Evolutionary conservation across 2,888 invertebrate genomes (phyloP).

Genomic region (Tricholauxania praeusta): DNA sequence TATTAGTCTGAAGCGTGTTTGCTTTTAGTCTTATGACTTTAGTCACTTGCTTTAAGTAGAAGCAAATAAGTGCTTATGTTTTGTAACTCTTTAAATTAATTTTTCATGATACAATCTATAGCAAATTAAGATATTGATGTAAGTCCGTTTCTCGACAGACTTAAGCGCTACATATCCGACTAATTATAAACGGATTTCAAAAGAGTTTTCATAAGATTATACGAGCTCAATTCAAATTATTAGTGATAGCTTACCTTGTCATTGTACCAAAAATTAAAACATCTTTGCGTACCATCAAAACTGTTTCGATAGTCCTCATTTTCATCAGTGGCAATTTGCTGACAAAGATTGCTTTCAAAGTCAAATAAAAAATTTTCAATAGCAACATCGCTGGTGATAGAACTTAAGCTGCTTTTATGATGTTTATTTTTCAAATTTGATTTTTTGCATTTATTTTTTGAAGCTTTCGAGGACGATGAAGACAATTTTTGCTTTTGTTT

Average conservation of each 20-base stretch:
- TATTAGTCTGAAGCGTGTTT: too few species aligned
- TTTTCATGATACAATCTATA: too few species aligned
- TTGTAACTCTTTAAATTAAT: too few species aligned
- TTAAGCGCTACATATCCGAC: too few species aligned
- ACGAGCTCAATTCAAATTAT: background rate
- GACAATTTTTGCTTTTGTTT: background rate
- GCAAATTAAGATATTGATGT: too few species aligned
- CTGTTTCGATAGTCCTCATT: background rate
- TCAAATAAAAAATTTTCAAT: background rate
- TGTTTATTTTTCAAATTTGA: conserved; percentile 27
- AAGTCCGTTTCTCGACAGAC: too few species aligned
- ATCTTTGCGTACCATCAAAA: background rate
- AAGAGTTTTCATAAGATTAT: too few species aligned
- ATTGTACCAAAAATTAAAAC: conserved; percentile 13
- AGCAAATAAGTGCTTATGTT: too few species aligned
- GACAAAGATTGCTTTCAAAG: background rate
- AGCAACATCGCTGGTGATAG: background rate
- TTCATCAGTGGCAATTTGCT: background rate
- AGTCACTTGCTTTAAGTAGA: too few species aligned
- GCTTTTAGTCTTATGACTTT: too few species aligned
- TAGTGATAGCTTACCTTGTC: conserved; percentile 9
- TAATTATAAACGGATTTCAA: too few species aligned
- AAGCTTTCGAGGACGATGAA: too few species aligned
- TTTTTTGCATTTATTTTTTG: conserved; percentile 17
- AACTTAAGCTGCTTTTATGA: conserved; percentile 15